Evolutionary conservation across 2,113 vertebrate species (phyloP), one percentile per base, ranked within the genome.

Genomic region (Anolis sagrei): DNA sequence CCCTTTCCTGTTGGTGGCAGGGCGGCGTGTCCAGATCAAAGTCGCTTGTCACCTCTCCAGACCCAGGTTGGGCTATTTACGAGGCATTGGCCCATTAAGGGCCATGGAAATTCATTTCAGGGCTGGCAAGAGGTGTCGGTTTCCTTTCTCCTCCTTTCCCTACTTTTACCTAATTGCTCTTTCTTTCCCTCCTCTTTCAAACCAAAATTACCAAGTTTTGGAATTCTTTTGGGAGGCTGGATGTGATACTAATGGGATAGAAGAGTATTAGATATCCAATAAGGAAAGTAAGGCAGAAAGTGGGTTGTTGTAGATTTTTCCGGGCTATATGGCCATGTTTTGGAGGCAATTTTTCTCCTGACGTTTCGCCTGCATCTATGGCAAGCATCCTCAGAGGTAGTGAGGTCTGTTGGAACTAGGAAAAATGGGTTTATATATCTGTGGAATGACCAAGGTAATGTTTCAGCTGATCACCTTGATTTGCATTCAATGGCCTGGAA

Each of bases 1-100:
- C 96, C 95, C 95, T 95, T 96, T 96, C 95, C 95, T 95, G 94
- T 97, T 93, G 90, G 85, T 94, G 89, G 94, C 88, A 91, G 92
- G 92, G 95, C 92, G 90, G 93, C 94, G 93, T 96, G 92, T 94
- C 94, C 94, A 95, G 96, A 97, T 97, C 96, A 96, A 97, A 97
- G 97, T 79, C 48, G 1, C 88, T 75, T 87, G 13, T 94, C 95
- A 86, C 49, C 6, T 32, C 93, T 83, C 4, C 75, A n/a, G 0
- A 92, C 85, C 87, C 81, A 87, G 79, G 83, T 19, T 4, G 0
- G 87, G 88, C 64, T 0, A 96, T 96, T 96, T 94, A 95, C 49
- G 92, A 93, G 91, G 93, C 92, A 93, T 78, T 92, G 93, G 94
- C 94, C 94, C 92, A 93, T 95, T 93, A 96, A 93, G 91, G 94